Conservation (phyloP, 2,113 vertebrate genomes). For the Stigmatopora nigra region DNA sequence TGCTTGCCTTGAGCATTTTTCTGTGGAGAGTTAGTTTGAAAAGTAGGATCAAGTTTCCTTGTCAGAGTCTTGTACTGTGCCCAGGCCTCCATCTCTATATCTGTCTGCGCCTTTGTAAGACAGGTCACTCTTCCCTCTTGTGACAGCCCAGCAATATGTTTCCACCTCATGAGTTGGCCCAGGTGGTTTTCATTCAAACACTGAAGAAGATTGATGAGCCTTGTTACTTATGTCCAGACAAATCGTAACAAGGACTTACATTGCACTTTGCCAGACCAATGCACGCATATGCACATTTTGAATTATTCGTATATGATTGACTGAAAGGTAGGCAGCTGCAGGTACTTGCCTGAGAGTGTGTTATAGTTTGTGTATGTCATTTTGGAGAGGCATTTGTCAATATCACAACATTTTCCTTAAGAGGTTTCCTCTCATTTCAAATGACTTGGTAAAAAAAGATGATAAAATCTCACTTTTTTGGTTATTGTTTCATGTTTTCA, state of each 20-base stretch:
- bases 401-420: conserved; percentile 13
- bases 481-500: background rate
- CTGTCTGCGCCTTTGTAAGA: conserved; percentile 41
- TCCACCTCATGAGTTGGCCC: conserved; percentile 60
- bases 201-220: conserved; percentile 70
- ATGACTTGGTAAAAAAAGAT: conserved; percentile 10
- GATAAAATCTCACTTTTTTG: background rate
- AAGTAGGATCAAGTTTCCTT: conserved; percentile 33
- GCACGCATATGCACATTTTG: conserved; percentile 9
- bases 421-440: conserved; percentile 1
- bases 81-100: conserved; percentile 51
- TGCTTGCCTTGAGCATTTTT: conserved; percentile 8
- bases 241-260: conserved; percentile 48
- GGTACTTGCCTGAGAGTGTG: conserved; percentile 1
- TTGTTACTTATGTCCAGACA: conserved; percentile 67
- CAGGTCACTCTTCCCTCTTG: conserved; percentile 36
- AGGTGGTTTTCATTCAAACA: conserved; percentile 67
- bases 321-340: conserved; percentile 1
- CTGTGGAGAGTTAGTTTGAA: conserved; percentile 10
- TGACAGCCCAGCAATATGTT: conserved; percentile 55
- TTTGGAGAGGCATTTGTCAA: conserved; percentile 1
- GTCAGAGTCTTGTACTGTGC: conserved; percentile 22
- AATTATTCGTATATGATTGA: conserved; percentile 45
- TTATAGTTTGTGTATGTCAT: background rate
- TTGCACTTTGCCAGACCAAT: conserved; percentile 47